A percentile compares a stretch with the other conserved stretches of the same genome.
phyloP scores from a whole-genome alignment of 2,113 vertebrate genomes.

The Rhagologus leucostigma region DNA sequence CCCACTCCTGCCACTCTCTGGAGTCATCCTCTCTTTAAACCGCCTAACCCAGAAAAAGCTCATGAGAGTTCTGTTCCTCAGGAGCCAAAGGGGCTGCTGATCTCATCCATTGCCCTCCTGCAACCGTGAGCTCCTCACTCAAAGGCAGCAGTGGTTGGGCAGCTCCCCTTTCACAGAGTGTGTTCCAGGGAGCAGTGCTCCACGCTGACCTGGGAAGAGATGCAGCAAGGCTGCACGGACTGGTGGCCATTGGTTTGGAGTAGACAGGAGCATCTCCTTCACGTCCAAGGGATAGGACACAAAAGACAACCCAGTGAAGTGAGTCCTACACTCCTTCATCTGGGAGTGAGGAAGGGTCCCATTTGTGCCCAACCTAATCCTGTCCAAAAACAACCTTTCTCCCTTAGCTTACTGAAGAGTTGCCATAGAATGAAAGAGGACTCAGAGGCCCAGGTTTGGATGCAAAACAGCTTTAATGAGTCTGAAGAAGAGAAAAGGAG shows the following conservation, averaged over 20 bases:
- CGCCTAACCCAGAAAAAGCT: neutral
- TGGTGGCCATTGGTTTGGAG: no score
- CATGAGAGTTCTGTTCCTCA: neutral
- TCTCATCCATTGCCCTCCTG: neutral
- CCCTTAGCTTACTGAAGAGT: neutral
- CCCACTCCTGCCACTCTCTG: neutral
- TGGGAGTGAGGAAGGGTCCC: neutral
- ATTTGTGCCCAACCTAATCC: fast-evolving
- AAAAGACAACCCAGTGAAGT: neutral
- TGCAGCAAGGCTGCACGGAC: neutral
- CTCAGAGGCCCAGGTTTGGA: neutral
- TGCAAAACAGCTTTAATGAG: neutral
- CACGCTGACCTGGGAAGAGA: neutral
- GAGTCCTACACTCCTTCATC: neutral
- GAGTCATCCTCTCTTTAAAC: neutral
- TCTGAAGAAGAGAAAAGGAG: neutral
- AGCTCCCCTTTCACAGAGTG: neutral
- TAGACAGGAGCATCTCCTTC: neutral
- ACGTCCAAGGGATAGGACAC: neutral
- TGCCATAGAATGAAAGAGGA: neutral
- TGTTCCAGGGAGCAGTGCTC: neutral
- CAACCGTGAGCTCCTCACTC: neutral
- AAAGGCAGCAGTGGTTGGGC: neutral
- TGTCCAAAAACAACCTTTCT: neutral
- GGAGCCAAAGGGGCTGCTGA: neutral